phyloP scores from a whole-genome alignment of 1,140 invertebrate genomes.

The Pseudomyrmex gracilis region DNA sequence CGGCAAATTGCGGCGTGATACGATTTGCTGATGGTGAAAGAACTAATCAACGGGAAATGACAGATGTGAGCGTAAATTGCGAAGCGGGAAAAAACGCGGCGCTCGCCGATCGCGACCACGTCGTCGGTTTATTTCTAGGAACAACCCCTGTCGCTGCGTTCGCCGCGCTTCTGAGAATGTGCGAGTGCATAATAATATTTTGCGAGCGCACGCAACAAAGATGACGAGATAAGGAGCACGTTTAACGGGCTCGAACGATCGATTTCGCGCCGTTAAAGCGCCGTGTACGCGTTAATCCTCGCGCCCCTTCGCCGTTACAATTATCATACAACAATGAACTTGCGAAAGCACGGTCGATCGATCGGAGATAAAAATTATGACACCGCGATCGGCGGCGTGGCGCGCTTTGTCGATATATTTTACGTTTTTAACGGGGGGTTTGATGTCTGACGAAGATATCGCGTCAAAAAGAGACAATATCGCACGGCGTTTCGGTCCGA shows the following conservation, averaged over 20 bases:
- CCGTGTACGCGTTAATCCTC: slow-evolving; percentile 38
- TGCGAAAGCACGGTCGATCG: slow-evolving; percentile 1
- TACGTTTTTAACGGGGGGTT: background rate
- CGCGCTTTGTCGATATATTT: background rate
- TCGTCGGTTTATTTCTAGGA: slow-evolving; percentile 26
- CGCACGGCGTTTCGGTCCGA: no score
- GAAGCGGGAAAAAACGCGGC: background rate
- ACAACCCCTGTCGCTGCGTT: slow-evolving; percentile 13
- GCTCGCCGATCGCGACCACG: background rate
- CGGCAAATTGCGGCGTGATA: background rate
- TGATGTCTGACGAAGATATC: slow-evolving; percentile 1
- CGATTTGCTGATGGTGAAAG: background rate
- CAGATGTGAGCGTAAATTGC: background rate
- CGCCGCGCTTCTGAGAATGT: slow-evolving; percentile 35
- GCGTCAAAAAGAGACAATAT: background rate
- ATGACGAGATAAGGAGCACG: slow-evolving; percentile 35
- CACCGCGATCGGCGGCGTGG: background rate
- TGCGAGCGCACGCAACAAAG: slow-evolving; percentile 38
- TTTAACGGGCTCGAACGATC: slow-evolving; percentile 36
- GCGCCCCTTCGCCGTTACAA: slow-evolving; percentile 7
- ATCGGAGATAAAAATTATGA: slow-evolving; percentile 28
- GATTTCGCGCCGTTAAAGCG: slow-evolving; percentile 44
- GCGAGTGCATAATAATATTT: slow-evolving; percentile 52
- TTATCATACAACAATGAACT: background rate
- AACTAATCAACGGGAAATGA: background rate